A percentile compares a stretch with the other conserved stretches of the same genome.
These are phyloP conservation scores for Drosophila ogumai DNA, from an alignment of 1,140 invertebrate species.

Conservation along the genomic window DNA sequence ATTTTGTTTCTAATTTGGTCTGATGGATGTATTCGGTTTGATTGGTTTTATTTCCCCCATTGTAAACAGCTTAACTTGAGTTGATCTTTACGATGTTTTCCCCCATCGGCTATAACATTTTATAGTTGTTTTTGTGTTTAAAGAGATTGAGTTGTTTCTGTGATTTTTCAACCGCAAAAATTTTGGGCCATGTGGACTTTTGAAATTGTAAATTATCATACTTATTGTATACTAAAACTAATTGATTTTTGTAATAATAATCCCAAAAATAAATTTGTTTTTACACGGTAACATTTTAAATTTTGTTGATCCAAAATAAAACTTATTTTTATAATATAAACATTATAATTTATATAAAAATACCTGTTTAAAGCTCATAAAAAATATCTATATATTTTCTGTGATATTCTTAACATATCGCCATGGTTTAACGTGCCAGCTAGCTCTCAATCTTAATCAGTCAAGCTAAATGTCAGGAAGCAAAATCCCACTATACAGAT, in stretches of 20 bases:
- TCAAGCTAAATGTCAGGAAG: slow-evolving; percentile 24
- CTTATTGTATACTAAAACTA: slow-evolving; percentile 7
- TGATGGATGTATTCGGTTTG: slow-evolving; percentile 59
- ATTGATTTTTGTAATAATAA: slow-evolving; percentile 2
- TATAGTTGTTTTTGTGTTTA: slow-evolving; percentile 35
- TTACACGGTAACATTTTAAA: background rate
- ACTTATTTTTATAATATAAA: background rate
- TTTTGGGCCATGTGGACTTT: slow-evolving; percentile 33
- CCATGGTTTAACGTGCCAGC: background rate
- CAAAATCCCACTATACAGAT: background rate
- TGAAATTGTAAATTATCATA: background rate
- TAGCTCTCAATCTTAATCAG: slow-evolving; percentile 30
- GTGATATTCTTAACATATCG: background rate
- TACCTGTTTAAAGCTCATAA: background rate
- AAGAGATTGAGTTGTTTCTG: background rate
- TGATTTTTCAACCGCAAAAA: background rate
- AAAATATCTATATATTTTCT: background rate
- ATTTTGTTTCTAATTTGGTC: slow-evolving; percentile 55
- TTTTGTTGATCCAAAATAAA: background rate
- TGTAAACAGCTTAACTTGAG: slow-evolving; percentile 31
- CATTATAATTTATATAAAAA: background rate
- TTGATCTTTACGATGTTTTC: slow-evolving; percentile 36
- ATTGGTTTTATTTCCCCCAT: slow-evolving; percentile 6
- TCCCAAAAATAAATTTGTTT: background rate
- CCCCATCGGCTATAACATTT: slow-evolving; percentile 22